Percentiles rank a stretch among this genome's conserved stretches.
Evolutionary conservation across 2,113 vertebrate genomes (phyloP).

Genomic region (Eupsittula cactorum): DNA sequence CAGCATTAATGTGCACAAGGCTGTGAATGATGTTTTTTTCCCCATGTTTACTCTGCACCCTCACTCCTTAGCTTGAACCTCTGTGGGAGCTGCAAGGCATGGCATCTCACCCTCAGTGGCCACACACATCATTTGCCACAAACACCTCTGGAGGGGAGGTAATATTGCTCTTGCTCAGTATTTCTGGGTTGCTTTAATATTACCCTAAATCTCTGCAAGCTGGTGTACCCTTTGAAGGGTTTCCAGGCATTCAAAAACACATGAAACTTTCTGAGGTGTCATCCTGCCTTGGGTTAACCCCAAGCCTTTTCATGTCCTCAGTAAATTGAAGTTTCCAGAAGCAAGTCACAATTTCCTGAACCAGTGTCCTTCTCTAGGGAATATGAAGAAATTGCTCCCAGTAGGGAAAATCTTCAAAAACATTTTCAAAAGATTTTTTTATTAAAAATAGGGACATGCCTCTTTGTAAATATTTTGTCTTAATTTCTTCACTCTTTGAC

Average conservation of each 20-base stretch:
- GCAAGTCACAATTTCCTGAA: neutral
- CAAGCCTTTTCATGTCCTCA: neutral
- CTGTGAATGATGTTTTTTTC: neutral
- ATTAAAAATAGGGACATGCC: neutral
- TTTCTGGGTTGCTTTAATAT: neutral
- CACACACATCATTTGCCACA: neutral
- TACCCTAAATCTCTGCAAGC: neutral
- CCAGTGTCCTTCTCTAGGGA: neutral
- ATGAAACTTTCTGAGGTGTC: neutral
- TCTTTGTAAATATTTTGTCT: neutral
- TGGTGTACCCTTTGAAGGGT: neutral
- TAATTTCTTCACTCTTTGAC: neutral
- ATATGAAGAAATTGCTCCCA: neutral
- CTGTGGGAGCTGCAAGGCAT: neutral
- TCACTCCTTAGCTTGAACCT: neutral
- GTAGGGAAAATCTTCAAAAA: neutral
- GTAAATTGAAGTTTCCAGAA: neutral
- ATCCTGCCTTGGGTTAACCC: neutral
- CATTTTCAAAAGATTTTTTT: neutral
- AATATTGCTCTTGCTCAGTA: neutral
- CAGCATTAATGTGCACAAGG: neutral
- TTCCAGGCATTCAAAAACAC: neutral
- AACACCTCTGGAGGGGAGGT: neutral
- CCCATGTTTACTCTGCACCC: accelerated
- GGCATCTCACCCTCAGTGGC: accelerated